These are phyloP conservation scores for Periophthalmus modestus DNA, from an alignment of 2,113 vertebrate genomes.

Conservation along the genomic window DNA sequence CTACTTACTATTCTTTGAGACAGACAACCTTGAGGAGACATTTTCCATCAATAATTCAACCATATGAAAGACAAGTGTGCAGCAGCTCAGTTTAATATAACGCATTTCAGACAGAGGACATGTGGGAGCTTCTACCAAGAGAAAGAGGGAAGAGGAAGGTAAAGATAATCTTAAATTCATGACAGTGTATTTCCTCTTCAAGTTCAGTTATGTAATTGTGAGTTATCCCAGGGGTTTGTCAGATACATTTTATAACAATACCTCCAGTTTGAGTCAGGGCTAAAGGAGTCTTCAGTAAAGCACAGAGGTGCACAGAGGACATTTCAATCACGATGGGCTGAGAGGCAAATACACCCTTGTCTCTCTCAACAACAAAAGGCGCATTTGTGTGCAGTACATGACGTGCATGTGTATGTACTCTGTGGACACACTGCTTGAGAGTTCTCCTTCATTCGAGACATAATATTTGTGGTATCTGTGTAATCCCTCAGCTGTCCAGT, in stretches of 20 bases:
- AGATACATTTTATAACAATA: not conserved
- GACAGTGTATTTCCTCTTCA: not conserved
- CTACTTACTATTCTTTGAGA: conserved; percentile 14
- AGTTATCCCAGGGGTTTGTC: not conserved
- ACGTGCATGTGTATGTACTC: not conserved
- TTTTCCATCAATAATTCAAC: conserved; percentile 45
- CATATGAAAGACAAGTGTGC: conserved; percentile 13
- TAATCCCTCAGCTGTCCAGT: too few species aligned
- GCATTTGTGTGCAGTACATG: not conserved
- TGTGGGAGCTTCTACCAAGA: not conserved
- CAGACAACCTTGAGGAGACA: not conserved
- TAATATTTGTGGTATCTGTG: not conserved
- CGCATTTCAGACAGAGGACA: conserved; percentile 10
- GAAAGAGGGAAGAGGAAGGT: not conserved
- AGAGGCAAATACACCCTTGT: not conserved
- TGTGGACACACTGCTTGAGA: not conserved
- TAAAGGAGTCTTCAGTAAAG: not conserved
- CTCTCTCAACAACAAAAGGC: not conserved
- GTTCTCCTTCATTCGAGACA: not conserved
- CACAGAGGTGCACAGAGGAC: not conserved
- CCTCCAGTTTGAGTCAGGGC: not conserved
- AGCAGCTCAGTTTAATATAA: conserved; percentile 21
- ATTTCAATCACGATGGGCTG: not conserved
- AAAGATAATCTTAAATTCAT: not conserved
- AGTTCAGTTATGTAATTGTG: not conserved